Conservation (phyloP, 2,797 vertebrate species). For the Vespertilio murinus region DNA sequence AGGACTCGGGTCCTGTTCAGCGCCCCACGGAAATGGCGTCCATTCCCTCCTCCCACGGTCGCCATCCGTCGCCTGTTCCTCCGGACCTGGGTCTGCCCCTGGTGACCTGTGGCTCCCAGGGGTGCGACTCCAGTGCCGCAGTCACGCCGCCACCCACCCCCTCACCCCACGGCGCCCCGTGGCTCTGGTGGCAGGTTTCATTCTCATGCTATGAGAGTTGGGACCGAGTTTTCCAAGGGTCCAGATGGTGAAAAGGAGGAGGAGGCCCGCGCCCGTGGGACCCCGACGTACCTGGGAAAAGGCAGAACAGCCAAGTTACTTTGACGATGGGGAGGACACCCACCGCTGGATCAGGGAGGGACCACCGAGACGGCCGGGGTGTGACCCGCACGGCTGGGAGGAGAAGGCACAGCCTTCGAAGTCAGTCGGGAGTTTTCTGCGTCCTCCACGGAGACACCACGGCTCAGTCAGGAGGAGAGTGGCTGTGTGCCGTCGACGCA, state of each 20-base stretch:
- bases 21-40: accelerated
- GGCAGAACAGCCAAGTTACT: not conserved
- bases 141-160: accelerated
- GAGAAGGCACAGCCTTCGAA: not conserved
- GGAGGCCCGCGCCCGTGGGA: accelerated
- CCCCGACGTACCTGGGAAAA: not conserved
- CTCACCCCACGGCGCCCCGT: accelerated
- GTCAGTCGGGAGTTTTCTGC: not conserved
- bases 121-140: accelerated
- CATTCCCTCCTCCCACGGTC: not conserved
- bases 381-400: not conserved
- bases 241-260: not conserved
- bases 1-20: accelerated
- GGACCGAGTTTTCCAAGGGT: not conserved
- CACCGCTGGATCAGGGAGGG: not conserved
- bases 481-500: accelerated
- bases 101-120: accelerated
- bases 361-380: too few relatives aligned
- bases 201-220: not conserved
- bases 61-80: accelerated
- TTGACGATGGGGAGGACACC: not conserved
- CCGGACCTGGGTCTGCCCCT: accelerated
- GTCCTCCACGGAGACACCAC: not conserved
- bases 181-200: not conserved
- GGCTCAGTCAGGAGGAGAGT: not conserved